Evolutionary conservation across 2,797 vertebrate species (phyloP), one percentile per base, ranked within the genome.

Genomic region (Astyanax mexicanus): DNA sequence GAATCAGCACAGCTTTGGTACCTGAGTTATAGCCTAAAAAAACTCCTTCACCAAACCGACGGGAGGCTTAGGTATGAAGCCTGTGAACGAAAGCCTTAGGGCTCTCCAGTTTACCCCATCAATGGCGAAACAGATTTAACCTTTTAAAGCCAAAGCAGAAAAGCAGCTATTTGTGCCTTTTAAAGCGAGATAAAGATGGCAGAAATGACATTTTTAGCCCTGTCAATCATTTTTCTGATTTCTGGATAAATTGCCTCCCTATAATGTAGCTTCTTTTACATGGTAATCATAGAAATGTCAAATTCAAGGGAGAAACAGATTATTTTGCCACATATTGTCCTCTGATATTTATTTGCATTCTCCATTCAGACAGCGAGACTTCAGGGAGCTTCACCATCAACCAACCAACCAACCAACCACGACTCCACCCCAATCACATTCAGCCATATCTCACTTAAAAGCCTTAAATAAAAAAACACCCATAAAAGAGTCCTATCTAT

Each of bases 21-120:
- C 75, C 68, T 71, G 75, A 77, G 68, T 71, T 71, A 65, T 71
- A 38, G 60, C 75, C 27, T 47, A 38, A 64, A 38, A 64, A 64
- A 75, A 75, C 64, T 47, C 65, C 65, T 51, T 51, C 17, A 7
- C 47, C 15, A 70, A 64, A 45, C 27, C 27, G 15, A 44, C 17
- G 58, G 69, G 58, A 27, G 67, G 57, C 61, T 77, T 47, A 64
- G 67, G 44, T 38, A 60, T 40, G 54, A 60, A 42, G 65, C 29
- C 12, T 29, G 44, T 19, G 40, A 60, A 61, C 1, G 13, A 37
- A 75, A 74, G 38, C 37, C 55, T 5, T 32, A 55, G 65, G 49
- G 35, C 35, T 60, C 44, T 27, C 57, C 13, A 35, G 38, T 57
- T 45, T 45, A 44, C n/a, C 40, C 19, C 51, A 58, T 52, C 49